Evolutionary conservation across 2,888 invertebrate species (phyloP), one percentile per base, ranked within the genome.

Genomic region (Drosophila dives): DNA sequence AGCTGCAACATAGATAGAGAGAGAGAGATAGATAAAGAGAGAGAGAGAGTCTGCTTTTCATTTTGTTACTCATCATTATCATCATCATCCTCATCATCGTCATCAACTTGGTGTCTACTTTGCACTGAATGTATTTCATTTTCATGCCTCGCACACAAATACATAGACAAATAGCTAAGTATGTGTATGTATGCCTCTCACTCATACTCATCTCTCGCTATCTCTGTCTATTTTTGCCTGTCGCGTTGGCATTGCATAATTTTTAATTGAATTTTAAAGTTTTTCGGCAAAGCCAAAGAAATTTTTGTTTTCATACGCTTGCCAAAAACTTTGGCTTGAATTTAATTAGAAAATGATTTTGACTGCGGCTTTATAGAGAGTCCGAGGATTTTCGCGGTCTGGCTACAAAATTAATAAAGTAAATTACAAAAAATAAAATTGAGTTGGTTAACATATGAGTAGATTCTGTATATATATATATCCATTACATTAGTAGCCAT

Each of bases 201-300:
- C 23, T 26, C 64, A 54, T 15, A 50, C 29, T 34, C 29, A 45
- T 23, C 45, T 23, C 45, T 15, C 15, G 23, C 45, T 23, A 8
- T 53, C 40, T 61, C 17, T 62, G 42, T 60, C 68, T 72, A 48
- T 53, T 68, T 48, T 68, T 48, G 59, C 32, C 50, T 65, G 75
- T 67, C 75, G 62, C 67, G 59, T 49, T 75, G 54, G 73, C 77
- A 71, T 77, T 81, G 86, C 90, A 90, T 87, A 89, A 87, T 87
- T 87, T 90, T 87, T 87, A 87, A 87, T 87, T 87, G 90, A 87
- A 87, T 87, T 86, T 87, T 87, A 89, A 90, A 87, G 90, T 90
- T 86, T 89, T 55, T 38, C 73, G 70, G 72, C 73, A 81, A 81
- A 82, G 88, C 80, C 90, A 77, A 83, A 75, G 77, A 83, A 80